A percentile compares a stretch with the other conserved stretches of the same genome.
Evolutionary conservation across 2,113 vertebrate species (phyloP).

Genomic region (Solea senegalensis): DNA sequence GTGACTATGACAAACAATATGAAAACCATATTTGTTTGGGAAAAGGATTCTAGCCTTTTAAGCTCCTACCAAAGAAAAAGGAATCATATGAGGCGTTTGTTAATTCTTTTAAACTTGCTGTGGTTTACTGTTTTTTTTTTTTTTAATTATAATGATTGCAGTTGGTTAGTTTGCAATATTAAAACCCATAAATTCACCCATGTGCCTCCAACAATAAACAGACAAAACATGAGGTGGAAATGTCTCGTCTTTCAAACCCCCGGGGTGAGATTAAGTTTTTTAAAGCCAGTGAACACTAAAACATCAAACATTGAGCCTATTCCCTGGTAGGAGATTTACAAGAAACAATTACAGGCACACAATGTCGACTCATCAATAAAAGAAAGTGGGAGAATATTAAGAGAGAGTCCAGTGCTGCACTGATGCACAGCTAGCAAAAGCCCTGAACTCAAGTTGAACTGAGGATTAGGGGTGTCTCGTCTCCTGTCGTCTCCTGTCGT

Average conservation of each 20-base stretch:
- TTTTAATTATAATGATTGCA: neutral
- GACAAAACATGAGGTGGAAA: neutral
- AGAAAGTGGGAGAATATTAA: neutral
- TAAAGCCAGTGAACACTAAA: conserved; percentile 15
- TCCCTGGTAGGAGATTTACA: conserved; percentile 10
- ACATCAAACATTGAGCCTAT: conserved; percentile 7
- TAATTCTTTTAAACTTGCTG: neutral
- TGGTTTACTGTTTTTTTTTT: no score
- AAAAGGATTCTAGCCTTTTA: neutral
- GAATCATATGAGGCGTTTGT: neutral
- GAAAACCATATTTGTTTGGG: neutral
- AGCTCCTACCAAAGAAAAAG: neutral
- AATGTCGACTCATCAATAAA: conserved; percentile 4
- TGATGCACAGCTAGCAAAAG: conserved; percentile 30
- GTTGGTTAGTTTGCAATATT: neutral
- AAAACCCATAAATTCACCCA: neutral
- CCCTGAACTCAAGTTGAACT: conserved; percentile 24
- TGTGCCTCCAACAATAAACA: neutral
- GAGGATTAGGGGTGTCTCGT: conserved; percentile 10
- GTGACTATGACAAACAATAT: neutral
- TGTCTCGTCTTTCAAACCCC: conserved; percentile 8
- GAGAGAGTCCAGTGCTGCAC: conserved; percentile 3
- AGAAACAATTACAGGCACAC: conserved; percentile 14
- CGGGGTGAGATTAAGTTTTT: conserved; percentile 22
- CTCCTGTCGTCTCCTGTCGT: neutral